These are phyloP conservation scores for Gephyroberyx darwinii DNA, from an alignment of 2,797 vertebrate genomes.

Conservation along the genomic window DNA sequence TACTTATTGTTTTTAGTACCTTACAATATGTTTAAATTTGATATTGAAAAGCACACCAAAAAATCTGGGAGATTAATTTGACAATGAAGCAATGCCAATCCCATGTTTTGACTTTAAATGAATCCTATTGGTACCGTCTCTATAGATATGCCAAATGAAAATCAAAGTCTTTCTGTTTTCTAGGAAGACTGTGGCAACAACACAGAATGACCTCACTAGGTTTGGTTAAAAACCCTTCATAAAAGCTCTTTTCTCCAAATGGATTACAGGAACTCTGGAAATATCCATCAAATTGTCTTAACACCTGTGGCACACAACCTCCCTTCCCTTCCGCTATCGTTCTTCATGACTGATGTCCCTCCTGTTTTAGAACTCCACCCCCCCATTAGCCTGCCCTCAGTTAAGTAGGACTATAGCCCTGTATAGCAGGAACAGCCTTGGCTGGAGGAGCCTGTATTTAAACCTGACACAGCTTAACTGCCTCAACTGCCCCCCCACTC, in stretches of 20 bases:
- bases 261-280: conserved; percentile 48
- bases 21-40: too few species aligned
- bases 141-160: neutral
- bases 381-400: conserved; percentile 36
- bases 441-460: conserved; percentile 52
- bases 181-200: neutral
- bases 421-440: conserved; percentile 22
- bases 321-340: conserved; percentile 38
- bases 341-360: conserved; percentile 67
- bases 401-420: conserved; percentile 42
- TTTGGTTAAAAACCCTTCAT: conserved; percentile 38
- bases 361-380: conserved; percentile 50
- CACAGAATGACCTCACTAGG: conserved; percentile 17
- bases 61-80: too few species aligned
- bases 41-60: too few species aligned
- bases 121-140: too few species aligned
- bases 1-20: too few species aligned
- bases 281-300: conserved; percentile 47
- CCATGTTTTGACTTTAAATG: too few species aligned
- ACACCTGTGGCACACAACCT: conserved; percentile 64
- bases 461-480: conserved; percentile 72
- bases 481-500: conserved; percentile 57
- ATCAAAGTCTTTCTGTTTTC: neutral
- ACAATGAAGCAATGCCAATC: too few species aligned
- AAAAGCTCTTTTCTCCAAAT: conserved; percentile 40